Evolutionary conservation across 2,888 invertebrate genomes (phyloP), one percentile per base, ranked within the genome.

Genomic region (Branchellion lobata): DNA sequence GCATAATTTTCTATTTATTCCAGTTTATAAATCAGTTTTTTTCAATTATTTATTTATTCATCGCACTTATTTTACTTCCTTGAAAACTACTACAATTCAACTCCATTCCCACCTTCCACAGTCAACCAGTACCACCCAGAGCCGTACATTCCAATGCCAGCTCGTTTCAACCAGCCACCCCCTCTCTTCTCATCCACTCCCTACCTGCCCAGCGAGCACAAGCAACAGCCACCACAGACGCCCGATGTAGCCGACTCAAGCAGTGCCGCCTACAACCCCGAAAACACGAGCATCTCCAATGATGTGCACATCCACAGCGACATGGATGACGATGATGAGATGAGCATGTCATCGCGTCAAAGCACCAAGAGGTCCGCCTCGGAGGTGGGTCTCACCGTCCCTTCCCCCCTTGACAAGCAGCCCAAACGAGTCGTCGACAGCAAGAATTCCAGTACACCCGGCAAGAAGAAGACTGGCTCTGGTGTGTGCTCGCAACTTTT

Each of bases 141-240:
- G 69, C 74, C 80, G 31, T 81, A 78, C 21, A 21, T 76, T 34
- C 75, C 79, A 40, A 76, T 71, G 57, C 36, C 80, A 8, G 40
- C 78, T 51, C 29, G 33, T 36, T 79, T 75, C 40, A 53, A 33
- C 29, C 68, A 21, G 47, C 79, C 79, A 34, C 79, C 78, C 40
- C 80, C 74, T 31, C 72, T 33, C 40, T 21, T 33, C 24, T 57
- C 61, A 5, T 14, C 57, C 72, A 61, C n/a, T 21, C 29, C 18
- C 71, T 47, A 34, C 27, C 65, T 31, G 29, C 75, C 79, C 72
- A 33, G 27, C 1, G 31, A 24, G 24, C 24, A 36, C 65, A 3
- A 65, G 21, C 29, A 65, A 65, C 34, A 69, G 29, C 69, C 5
- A 69, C 34, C 11, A 5, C 34, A 29, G n/a, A 5, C 5, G n/a